Evolutionary conservation across 2,113 vertebrate species (phyloP).

Genomic region (Phylloscopus trochiloides): DNA sequence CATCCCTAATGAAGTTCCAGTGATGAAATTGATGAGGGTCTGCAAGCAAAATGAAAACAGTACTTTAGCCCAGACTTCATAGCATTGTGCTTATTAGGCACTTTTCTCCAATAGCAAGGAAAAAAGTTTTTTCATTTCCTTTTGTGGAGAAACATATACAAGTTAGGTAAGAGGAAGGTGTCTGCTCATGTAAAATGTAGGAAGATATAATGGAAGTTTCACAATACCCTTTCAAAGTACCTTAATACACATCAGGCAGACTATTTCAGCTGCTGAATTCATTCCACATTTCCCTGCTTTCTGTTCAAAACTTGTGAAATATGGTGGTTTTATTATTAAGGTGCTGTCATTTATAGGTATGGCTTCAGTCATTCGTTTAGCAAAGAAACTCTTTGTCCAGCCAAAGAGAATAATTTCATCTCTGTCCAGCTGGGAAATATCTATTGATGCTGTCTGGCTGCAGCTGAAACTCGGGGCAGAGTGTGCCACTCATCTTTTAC

Average conservation of each 20-base stretch:
- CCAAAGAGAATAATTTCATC: conserved; percentile 21
- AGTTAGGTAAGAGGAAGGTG: not conserved
- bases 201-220: conserved; percentile 43
- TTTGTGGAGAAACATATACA: not conserved
- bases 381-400: not conserved
- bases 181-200: conserved; percentile 56
- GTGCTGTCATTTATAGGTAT: conserved; percentile 1
- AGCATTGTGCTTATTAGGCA: not conserved
- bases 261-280: conserved; percentile 23
- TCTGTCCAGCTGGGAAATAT: not conserved
- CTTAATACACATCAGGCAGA: not conserved
- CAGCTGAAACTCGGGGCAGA: not conserved
- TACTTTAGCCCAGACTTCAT: not conserved
- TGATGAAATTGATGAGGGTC: not conserved
- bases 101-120: not conserved
- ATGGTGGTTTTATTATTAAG: conserved; percentile 24
- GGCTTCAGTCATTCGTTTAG: not conserved
- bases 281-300: conserved; percentile 14
- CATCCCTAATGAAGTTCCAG: not conserved
- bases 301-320: conserved; percentile 26
- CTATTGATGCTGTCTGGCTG: not conserved
- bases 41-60: not conserved
- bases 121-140: not conserved
- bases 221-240: conserved; percentile 47
- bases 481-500: not conserved